Conservation (phyloP, 1,140 invertebrate species). For the Brachionus rotundiformis region DNA sequence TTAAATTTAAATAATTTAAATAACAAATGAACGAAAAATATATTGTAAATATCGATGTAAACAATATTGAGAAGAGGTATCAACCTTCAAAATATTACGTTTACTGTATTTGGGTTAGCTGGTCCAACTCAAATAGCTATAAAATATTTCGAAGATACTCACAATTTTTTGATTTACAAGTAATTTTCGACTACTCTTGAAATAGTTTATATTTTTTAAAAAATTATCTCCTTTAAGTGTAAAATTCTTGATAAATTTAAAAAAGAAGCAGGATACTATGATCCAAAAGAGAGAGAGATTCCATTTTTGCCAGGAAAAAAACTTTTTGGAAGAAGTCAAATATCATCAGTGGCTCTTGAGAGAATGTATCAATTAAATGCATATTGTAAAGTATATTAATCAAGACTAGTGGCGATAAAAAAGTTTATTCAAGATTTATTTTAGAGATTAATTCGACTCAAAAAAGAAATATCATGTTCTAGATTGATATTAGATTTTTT, state of each 20-base stretch:
- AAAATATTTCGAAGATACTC: slow-evolving; percentile 33
- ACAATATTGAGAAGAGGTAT: slow-evolving; percentile 35
- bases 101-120: slow-evolving; percentile 27
- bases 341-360: slow-evolving; percentile 11
- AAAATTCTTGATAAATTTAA: slow-evolving; percentile 35
- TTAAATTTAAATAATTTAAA: too few species aligned
- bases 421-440: neutral
- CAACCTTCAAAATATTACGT: slow-evolving; percentile 37
- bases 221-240: slow-evolving; percentile 13
- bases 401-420: too few species aligned
- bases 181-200: neutral
- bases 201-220: too few species aligned
- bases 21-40: neutral
- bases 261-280: neutral
- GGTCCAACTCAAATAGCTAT: neutral
- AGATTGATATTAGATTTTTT: slow-evolving; percentile 5
- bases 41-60: neutral
- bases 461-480: neutral
- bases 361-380: neutral
- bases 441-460: slow-evolving; percentile 14
- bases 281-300: slow-evolving; percentile 4
- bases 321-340: slow-evolving; percentile 34
- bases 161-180: slow-evolving; percentile 49
- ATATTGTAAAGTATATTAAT: neutral
- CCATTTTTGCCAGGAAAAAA: slow-evolving; percentile 48